Evolutionary conservation across 2,888 invertebrate species (phyloP), one percentile per base, ranked within the genome.

Genomic region (Pantelozetes paolii): DNA sequence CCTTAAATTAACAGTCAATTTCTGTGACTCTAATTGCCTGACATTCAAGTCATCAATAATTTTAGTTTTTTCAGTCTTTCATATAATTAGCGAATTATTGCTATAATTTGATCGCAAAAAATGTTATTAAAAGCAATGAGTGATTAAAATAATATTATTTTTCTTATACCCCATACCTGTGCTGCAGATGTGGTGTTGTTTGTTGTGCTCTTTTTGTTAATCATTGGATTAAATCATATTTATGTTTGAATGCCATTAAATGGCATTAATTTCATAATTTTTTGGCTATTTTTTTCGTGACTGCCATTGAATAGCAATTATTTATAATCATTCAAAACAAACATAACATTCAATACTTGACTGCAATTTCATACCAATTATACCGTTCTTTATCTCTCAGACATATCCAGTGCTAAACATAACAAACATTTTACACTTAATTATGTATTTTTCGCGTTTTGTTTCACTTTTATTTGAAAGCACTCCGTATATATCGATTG

Each of bases 1-100:
- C 54, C 23, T 54, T 54, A 32, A 32, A 62, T 62, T 62, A 32
- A 62, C 36, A 62, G 62, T 36, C 62, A 62, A 62, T 62, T 18
- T 28, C 32, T 62, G 62, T 36, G 36, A 8, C 36, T 50, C 62
- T 62, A 62, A 62, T 62, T 62, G 62, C 26, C 26, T 23, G 15
- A 62, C 18, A 20, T 36, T 62, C 13, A 2, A 62, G 62, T 62
- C 28, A 62, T 62, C 36, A 62, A 62, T 54, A 54, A 54, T 54
- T 54, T 54, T 54, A 1, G 20, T 9, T 5, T 20, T 48, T 20
- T 9, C 2, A 54, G 15, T 54, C 50, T 23, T 13, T 5, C 26
- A 23, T 54, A 54, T 59, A 59, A 59, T 59, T 59, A 59, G 26
- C 28, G 57, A 23, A 57, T 57, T 57, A 57, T 13, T 13, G 30